phyloP scores from a whole-genome alignment of 2,888 invertebrate genomes.

The Epicampocera succincta region DNA sequence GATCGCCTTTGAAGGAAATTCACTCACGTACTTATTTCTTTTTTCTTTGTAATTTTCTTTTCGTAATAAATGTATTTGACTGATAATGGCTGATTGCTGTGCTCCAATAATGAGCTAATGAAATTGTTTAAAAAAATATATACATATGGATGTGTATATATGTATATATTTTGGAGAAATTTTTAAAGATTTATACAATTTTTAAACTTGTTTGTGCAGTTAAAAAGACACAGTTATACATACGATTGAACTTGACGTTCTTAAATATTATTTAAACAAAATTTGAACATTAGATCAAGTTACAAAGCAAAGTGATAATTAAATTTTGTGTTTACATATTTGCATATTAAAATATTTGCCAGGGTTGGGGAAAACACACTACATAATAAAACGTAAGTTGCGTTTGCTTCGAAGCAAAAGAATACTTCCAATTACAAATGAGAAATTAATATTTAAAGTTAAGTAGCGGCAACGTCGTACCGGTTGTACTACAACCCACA shows the following conservation, averaged over 20 bases:
- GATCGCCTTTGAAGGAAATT: constrained; percentile 31
- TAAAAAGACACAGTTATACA: neutral
- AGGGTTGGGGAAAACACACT: neutral
- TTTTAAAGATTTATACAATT: neutral
- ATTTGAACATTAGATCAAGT: constrained; percentile 9
- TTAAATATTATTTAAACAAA: neutral
- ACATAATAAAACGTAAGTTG: constrained; percentile 10
- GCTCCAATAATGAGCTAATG: constrained; percentile 4
- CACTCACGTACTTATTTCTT: constrained; percentile 22
- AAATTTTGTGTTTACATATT: neutral
- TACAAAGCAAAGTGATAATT: neutral
- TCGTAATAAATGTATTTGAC: constrained; percentile 27
- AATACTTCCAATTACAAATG: too few species aligned
- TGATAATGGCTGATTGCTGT: neutral
- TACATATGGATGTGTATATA: too few species aligned
- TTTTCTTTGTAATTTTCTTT: constrained; percentile 11
- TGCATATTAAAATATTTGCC: neutral
- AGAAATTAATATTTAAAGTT: too few species aligned
- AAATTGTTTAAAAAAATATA: neutral
- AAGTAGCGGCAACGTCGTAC: too few species aligned
- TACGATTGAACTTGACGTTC: neutral
- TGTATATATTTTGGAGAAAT: neutral
- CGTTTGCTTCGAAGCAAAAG: too few species aligned
- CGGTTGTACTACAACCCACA: too few species aligned
- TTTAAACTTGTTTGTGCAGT: neutral